These are phyloP conservation scores for Hassar affinis DNA, from an alignment of 2,113 vertebrate species.

Conservation along the genomic window DNA sequence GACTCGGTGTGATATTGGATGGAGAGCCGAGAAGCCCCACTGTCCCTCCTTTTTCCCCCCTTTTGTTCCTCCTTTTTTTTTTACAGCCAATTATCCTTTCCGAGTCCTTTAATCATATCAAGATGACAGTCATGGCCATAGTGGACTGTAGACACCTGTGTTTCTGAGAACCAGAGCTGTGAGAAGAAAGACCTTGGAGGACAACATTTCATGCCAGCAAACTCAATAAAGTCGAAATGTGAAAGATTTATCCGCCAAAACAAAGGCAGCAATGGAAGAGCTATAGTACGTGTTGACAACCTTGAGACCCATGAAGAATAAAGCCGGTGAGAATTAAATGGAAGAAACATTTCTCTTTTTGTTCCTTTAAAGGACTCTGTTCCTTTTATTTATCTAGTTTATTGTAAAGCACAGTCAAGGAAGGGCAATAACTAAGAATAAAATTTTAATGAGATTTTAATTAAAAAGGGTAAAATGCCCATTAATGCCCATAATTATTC, in stretches of 20 bases:
- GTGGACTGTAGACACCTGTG: conserved; percentile 50
- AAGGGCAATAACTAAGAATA: background rate
- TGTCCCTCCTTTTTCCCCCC: conserved; percentile 22
- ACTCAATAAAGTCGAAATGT: conserved; percentile 55
- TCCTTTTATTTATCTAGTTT: background rate
- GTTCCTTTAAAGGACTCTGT: conserved; percentile 11
- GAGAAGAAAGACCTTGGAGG: conserved; percentile 53
- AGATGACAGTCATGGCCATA: conserved; percentile 48
- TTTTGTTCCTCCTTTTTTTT: background rate
- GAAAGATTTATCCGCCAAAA: conserved; percentile 58
- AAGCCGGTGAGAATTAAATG: conserved; percentile 26
- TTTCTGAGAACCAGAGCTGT: conserved; percentile 42
- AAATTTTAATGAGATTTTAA: conserved; percentile 1
- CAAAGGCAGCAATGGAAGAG: conserved; percentile 49
- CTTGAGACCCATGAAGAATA: conserved; percentile 50
- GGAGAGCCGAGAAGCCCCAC: conserved; percentile 22
- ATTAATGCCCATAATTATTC: background rate
- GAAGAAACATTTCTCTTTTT: conserved; percentile 33
- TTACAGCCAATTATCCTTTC: conserved; percentile 43
- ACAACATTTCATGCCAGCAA: conserved; percentile 55
- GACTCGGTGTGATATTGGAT: conserved; percentile 41
- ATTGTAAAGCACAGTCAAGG: background rate
- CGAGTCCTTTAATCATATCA: conserved; percentile 48
- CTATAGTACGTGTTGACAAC: conserved; percentile 46
- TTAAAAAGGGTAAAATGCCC: background rate